Base-by-base conservation (phyloP, 2,888 invertebrate species). In the Drosophila fungiperda region DNA sequence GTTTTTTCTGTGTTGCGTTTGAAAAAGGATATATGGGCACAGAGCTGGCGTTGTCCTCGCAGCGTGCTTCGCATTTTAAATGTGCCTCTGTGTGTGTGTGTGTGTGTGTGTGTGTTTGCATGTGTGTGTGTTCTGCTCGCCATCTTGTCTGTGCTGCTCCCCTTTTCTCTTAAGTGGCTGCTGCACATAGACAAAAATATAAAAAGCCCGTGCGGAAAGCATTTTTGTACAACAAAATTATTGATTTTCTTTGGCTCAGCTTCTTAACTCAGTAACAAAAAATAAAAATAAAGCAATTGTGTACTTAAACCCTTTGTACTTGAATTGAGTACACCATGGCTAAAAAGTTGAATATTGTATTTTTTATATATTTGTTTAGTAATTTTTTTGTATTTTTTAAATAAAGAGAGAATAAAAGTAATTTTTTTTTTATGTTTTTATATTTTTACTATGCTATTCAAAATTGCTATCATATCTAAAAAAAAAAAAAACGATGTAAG, bases 21-120 rank as follows among this genome's bases (percentile, higher is more conserved):
- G 89, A 84, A 89, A 84, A 84, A 89, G 84, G 87, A 84, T 84
- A 89, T 89, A 84, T 87, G 84, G 82, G 85, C 84, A 68, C 87
- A 84, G 79, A 71, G 89, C 82, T 83, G 89, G 80, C 86, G 76
- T 82, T 88, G 88, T 83, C 68, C 78, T 75, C 57, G 54, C 68
- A 62, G 61, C 90, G 87, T 90, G 90, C 67, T 50, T 72, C 40
- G 90, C 82, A 90, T 88, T 68, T 60, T 78, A 86, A 90, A 74
- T 72, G 63, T 68, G 59, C 26, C 26, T 26, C 33, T 58, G 26
- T 45, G 17, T 32, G 20, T 61, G 36, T 36, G 45, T 42, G 45
- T 20, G 49, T 40, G 20, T 53, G 26, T 35, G 9, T 36, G 32
- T 49, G 36, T 65, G 42, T 80, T 1, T 38, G 17, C 8, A 6